Percentiles rank a stretch among this genome's conserved stretches.
phyloP scores from a whole-genome alignment of 2,113 vertebrate genomes.

The Rhynchopsitta pachyrhyncha region DNA sequence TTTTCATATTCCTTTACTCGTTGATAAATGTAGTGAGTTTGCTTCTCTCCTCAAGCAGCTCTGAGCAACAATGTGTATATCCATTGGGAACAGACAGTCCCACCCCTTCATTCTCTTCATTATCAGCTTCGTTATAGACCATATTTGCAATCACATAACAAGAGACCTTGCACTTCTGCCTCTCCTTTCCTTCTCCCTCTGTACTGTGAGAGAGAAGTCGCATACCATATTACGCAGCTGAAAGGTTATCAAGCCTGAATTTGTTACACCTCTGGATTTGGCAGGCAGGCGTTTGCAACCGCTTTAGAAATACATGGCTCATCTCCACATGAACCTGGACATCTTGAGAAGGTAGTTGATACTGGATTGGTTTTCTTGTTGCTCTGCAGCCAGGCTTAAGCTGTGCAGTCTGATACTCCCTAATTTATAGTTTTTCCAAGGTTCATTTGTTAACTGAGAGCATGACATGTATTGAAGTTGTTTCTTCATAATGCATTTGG shows the following conservation, averaged over 20 bases:
- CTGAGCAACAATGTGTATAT: neutral
- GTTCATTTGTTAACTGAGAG: constrained; percentile 60
- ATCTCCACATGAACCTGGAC: neutral
- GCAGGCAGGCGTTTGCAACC: neutral
- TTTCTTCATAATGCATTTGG: constrained; percentile 57
- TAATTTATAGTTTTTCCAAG: constrained; percentile 51
- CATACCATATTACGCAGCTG: neutral
- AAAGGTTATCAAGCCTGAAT: neutral
- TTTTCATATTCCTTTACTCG: neutral
- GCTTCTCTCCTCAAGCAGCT: neutral
- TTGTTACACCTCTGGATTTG: neutral
- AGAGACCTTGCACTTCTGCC: neutral
- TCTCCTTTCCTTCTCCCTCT: neutral
- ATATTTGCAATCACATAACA: accelerated
- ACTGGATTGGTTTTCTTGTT: neutral
- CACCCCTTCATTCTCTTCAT: neutral
- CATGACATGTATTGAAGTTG: constrained; percentile 44
- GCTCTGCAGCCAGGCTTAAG: neutral
- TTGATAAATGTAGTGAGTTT: neutral
- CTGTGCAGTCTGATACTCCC: neutral
- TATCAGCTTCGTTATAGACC: neutral
- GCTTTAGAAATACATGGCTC: neutral
- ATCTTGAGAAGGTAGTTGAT: neutral
- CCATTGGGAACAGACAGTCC: neutral
- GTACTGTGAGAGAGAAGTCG: neutral